A percentile compares a stretch with the other conserved stretches of the same genome.
Evolutionary conservation across 2,888 invertebrate genomes (phyloP).

Genomic region (Lymantria monacha): DNA sequence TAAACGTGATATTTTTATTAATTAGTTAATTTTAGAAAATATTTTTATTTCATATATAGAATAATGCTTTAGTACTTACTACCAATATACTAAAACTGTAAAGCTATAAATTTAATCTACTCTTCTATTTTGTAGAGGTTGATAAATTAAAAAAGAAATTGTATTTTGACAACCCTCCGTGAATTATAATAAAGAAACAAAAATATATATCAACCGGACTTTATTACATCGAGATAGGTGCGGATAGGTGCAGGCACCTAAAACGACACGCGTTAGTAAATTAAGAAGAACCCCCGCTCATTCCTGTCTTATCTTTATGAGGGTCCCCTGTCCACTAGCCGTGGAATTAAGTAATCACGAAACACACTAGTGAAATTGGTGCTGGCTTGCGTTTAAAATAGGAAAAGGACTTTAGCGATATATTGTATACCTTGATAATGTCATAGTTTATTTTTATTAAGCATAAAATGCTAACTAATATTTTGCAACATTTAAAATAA

Average conservation of each 20-base stretch:
- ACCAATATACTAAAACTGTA: too few relatives aligned
- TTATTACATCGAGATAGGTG: background rate
- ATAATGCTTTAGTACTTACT: too few relatives aligned
- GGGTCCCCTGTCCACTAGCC: slow-evolving; percentile 64
- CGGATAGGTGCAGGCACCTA: slow-evolving; percentile 20
- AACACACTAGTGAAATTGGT: slow-evolving; percentile 35
- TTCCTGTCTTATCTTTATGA: slow-evolving; percentile 71
- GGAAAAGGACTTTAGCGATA: background rate
- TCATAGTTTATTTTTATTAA: too few relatives aligned
- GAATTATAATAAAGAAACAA: background rate
- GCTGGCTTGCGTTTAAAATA: background rate
- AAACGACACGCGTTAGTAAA: slow-evolving; percentile 65
- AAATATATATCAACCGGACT: background rate
- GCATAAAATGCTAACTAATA: too few relatives aligned
- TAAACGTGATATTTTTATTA: too few relatives aligned
- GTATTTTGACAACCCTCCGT: background rate
- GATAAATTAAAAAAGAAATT: too few relatives aligned
- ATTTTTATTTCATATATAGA: too few relatives aligned
- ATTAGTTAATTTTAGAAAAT: too few relatives aligned
- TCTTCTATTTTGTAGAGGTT: too few relatives aligned
- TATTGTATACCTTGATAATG: too few relatives aligned
- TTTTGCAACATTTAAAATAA: too few relatives aligned
- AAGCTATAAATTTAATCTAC: too few relatives aligned
- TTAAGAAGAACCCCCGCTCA: slow-evolving; percentile 65
- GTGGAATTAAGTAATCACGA: slow-evolving; percentile 73